Evolutionary conservation across 2,113 vertebrate species (phyloP).

Genomic region (Thymallus thymallus): DNA sequence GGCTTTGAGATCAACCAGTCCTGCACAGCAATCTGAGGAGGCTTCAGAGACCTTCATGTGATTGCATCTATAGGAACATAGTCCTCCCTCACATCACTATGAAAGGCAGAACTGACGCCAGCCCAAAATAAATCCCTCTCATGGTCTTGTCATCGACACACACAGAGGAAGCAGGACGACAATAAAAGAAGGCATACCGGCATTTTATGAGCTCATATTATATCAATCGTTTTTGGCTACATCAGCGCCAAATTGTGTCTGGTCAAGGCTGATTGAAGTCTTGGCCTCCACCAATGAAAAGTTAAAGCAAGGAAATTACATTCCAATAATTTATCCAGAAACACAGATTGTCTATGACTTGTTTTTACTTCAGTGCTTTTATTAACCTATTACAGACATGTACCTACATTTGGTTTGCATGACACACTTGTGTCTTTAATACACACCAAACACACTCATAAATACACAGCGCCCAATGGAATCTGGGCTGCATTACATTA

Average conservation of each 20-base stretch:
- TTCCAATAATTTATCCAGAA: not conserved
- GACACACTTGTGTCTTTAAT: not conserved
- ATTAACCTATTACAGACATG: too few species aligned
- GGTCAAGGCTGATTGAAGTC: constrained; percentile 9
- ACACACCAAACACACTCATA: constrained; percentile 3
- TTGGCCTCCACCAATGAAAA: not conserved
- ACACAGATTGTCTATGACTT: not conserved
- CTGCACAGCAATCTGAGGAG: not conserved
- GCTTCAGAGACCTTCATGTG: not conserved
- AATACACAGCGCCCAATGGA: not conserved
- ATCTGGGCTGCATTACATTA: not conserved
- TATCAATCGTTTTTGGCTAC: constrained; percentile 1
- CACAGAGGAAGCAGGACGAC: constrained; percentile 9
- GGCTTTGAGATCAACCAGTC: constrained; percentile 12
- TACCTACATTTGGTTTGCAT: too few species aligned
- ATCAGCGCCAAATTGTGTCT: constrained; percentile 8
- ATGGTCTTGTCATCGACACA: constrained; percentile 24
- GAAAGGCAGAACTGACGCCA: constrained; percentile 22
- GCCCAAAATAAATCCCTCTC: constrained; percentile 29
- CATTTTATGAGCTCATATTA: constrained; percentile 31
- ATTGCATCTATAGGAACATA: constrained; percentile 11
- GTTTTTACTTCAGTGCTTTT: not conserved
- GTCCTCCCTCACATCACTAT: constrained; percentile 8
- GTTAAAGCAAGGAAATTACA: not conserved
- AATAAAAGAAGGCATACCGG: constrained; percentile 36